These are phyloP conservation scores for Remorina albescens DNA, from an alignment of 2,797 vertebrate genomes.

Conservation along the genomic window DNA sequence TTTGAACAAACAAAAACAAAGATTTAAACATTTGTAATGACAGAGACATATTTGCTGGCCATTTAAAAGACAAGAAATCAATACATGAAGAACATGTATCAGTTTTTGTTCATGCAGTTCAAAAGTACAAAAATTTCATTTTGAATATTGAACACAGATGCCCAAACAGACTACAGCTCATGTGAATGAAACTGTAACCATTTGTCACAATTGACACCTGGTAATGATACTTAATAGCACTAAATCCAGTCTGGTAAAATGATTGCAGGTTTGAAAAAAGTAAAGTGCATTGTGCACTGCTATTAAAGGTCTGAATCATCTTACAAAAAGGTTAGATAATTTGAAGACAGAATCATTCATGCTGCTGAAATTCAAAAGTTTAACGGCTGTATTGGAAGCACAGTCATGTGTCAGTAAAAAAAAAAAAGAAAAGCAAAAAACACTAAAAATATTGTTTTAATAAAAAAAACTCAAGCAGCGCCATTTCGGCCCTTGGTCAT, in stretches of 20 bases:
- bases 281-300: neutral
- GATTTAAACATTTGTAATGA: too few relatives aligned
- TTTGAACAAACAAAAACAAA: neutral
- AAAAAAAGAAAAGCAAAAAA: neutral
- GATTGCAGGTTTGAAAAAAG: conserved; percentile 11
- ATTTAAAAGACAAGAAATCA: neutral
- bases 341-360: neutral
- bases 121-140: neutral
- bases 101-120: neutral
- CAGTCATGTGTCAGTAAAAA: neutral
- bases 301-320: conserved; percentile 37
- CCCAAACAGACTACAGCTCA: neutral
- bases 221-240: conserved; percentile 23
- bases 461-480: conserved; percentile 31
- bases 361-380: neutral
- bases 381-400: neutral
- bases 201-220: conserved; percentile 19
- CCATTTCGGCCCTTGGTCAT: conserved; percentile 9
- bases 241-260: neutral
- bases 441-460: conserved; percentile 6
- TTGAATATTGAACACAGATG: conserved; percentile 8
- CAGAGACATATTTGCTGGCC: neutral
- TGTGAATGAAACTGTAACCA: conserved; percentile 10
- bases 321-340: conserved; percentile 4
- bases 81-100: neutral